Evolutionary conservation across 2,888 invertebrate species (phyloP).

Genomic region (Himalopsyche kuldschensis): DNA sequence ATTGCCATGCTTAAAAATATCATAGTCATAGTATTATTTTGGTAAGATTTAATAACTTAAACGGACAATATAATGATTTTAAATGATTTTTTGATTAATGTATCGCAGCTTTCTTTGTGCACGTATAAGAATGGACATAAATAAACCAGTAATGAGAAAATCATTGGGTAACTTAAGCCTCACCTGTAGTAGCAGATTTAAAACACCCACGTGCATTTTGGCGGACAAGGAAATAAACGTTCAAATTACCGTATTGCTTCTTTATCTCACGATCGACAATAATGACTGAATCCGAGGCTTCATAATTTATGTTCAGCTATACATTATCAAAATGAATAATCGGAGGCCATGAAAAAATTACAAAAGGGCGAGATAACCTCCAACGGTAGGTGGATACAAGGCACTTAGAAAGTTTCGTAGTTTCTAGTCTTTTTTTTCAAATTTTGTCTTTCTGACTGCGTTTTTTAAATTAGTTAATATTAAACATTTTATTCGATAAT

Average conservation of each 20-base stretch:
- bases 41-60: no score
- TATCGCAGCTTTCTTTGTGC: no score
- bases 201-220: neutral
- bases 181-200: neutral
- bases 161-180: neutral
- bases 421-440: no score
- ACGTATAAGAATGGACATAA: no score
- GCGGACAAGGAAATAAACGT: neutral
- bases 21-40: no score
- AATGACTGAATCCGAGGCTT: neutral
- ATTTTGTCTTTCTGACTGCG: no score
- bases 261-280: neutral
- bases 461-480: no score
- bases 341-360: neutral
- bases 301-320: neutral
- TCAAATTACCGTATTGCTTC: neutral
- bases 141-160: neutral
- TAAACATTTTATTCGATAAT: no score
- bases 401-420: no score
- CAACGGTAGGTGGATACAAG: neutral
- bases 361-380: neutral
- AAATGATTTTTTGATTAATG: no score
- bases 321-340: neutral
- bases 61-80: no score
- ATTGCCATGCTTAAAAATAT: no score